A percentile compares a stretch with the other conserved stretches of the same genome.
Evolutionary conservation across 2,113 vertebrate genomes (phyloP).

Genomic region (Zapus hudsonius): DNA sequence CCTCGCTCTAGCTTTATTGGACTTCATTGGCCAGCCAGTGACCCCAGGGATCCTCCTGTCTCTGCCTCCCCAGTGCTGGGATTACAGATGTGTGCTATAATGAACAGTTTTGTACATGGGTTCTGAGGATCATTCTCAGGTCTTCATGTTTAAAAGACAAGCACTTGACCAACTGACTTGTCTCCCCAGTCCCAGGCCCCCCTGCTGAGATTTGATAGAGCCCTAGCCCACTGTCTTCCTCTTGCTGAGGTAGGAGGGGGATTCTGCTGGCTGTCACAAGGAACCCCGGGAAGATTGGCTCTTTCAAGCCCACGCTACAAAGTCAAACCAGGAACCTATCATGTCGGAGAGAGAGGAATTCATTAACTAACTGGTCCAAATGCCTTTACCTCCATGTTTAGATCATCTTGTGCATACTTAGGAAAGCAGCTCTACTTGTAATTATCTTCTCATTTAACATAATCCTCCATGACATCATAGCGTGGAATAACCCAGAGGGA

Average conservation of each 20-base stretch:
- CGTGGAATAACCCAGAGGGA: constrained; percentile 4
- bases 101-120: too few relatives aligned
- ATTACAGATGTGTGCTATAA: too few relatives aligned
- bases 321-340: background rate
- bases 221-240: accelerated
- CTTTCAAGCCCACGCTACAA: accelerated
- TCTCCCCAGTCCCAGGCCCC: too few relatives aligned
- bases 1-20: too few relatives aligned
- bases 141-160: too few relatives aligned
- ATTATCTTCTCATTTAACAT: constrained; percentile 37
- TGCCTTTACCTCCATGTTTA: background rate
- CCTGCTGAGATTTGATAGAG: accelerated
- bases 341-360: background rate
- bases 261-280: accelerated
- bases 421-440: constrained; percentile 23
- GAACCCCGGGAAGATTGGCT: accelerated
- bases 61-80: too few relatives aligned
- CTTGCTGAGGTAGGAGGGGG: too few relatives aligned
- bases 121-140: too few relatives aligned
- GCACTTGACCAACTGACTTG: too few relatives aligned
- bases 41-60: too few relatives aligned
- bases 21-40: too few relatives aligned
- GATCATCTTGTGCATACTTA: background rate
- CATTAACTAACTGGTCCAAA: background rate
- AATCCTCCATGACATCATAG: constrained; percentile 13